Base-by-base conservation (phyloP, 2,113 vertebrate genomes). In the Pampusana beccarii region DNA sequence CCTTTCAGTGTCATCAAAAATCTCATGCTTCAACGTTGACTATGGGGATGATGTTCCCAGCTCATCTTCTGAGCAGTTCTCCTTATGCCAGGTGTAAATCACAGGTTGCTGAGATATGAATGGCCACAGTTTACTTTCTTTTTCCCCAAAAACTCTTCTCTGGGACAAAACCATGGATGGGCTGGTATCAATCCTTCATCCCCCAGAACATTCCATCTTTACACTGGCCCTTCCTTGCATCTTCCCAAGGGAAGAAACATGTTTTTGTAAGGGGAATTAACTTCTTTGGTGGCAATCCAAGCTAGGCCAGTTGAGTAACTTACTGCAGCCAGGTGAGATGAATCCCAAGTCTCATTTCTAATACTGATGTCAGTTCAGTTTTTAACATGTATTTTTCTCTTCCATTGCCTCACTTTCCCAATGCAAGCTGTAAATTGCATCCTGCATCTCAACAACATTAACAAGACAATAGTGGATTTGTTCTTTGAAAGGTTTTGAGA, bases 211-310 rank as follows among this genome's bases (percentile, higher is more conserved):
- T 4, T 4, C 16, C 6, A 3, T 24, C 29, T 8, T 46, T 48
- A 17, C 1, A 1, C 18, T 54, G 51, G 29, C 13, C 4, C 25
- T 73, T 29, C 1, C 34, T 61, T 29, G 16, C 10, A 6, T 14
- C 16, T 31, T 29, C 61, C 29, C 23, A 46, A 62, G 17, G 33
- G 33, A 25, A 80, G 36, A 66, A 86, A 58, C 13, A 28, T 0
- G 1, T 2, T 56, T 77, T 67, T 58, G 17, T 26, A 13, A 74
- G 15, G 11, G 8, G 19, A 42, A 78, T 81, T 84, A 8, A 16
- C 8, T 38, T 36, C 29, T 69, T 42, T 7, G 8, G 12, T 25
- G 25, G 38, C 26, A 86, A 44, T 4, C 16, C 71, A 67, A 17
- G 9, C 9, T 12, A 15, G 38, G 34, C 16, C 84, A 80, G n/a